Percentiles rank a stretch among this genome's conserved stretches.
Evolutionary conservation across 2,888 invertebrate species (phyloP).

Genomic region (Macrosoma leucophasiata): DNA sequence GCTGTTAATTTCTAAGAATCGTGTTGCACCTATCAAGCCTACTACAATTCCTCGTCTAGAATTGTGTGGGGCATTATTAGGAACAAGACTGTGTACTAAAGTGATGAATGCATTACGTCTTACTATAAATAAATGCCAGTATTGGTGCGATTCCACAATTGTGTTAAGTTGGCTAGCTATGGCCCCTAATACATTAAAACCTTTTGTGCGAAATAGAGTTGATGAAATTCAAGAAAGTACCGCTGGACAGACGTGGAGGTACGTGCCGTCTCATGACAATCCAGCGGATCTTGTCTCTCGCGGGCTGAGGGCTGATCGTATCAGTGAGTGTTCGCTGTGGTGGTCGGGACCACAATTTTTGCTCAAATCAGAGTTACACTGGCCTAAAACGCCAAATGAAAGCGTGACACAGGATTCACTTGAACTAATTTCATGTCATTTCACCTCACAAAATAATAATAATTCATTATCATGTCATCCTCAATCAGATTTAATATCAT

Average conservation of each 20-base stretch:
- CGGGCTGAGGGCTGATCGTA: conserved; percentile 10
- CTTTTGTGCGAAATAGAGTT: conserved; percentile 16
- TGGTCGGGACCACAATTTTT: conserved; percentile 15
- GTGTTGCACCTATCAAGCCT: background rate
- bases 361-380: background rate
- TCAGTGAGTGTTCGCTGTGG: conserved; percentile 10
- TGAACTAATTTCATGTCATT: too few relatives aligned
- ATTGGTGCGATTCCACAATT: conserved; percentile 10
- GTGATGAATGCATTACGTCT: background rate
- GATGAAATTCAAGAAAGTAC: conserved; percentile 12
- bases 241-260: conserved; percentile 4
- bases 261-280: conserved; percentile 11
- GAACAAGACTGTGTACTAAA: conserved; percentile 1
- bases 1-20: conserved; percentile 3
- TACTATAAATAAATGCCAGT: background rate
- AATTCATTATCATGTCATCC: too few relatives aligned
- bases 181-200: conserved; percentile 11
- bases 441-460: too few relatives aligned
- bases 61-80: conserved; percentile 4
- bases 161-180: conserved; percentile 2
- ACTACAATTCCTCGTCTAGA: conserved; percentile 3
- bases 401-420: too few relatives aligned
- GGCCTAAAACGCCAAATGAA: too few relatives aligned
- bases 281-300: conserved; percentile 14
- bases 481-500: background rate